Evolutionary conservation across 2,797 vertebrate species (phyloP).

Genomic region (Microchirus variegatus): DNA sequence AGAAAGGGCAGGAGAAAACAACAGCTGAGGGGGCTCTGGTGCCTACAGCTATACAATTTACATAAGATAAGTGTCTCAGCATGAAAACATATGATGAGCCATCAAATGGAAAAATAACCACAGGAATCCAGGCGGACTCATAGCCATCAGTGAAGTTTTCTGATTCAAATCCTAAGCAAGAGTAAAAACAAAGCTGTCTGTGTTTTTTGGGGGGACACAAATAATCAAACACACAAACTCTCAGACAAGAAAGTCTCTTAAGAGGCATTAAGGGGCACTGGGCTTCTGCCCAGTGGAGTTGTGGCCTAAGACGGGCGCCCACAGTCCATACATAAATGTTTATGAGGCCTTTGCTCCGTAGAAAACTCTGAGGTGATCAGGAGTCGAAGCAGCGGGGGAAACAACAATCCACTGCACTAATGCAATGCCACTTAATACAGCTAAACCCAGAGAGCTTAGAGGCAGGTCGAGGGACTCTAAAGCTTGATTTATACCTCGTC

Average conservation of each 20-base stretch:
- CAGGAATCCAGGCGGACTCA: constrained; percentile 49
- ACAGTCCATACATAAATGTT: constrained; percentile 79
- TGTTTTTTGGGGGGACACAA: constrained; percentile 5
- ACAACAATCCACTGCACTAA: constrained; percentile 72
- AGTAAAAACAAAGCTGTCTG: constrained; percentile 18
- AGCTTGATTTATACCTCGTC: constrained; percentile 41
- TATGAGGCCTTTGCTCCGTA: constrained; percentile 79
- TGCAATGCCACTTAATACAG: constrained; percentile 77
- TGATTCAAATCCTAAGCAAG: constrained; percentile 45
- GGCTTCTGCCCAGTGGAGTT: constrained; percentile 65
- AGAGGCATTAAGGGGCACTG: constrained; percentile 78
- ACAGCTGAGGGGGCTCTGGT: constrained; percentile 61
- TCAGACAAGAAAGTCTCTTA: constrained; percentile 67
- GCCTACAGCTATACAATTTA: constrained; percentile 63
- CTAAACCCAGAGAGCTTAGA: constrained; percentile 57
- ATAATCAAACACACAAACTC: constrained; percentile 4
- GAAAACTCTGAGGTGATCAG: constrained; percentile 80
- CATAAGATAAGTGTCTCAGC: constrained; percentile 74
- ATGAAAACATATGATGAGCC: constrained; percentile 74
- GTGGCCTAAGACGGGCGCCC: constrained; percentile 69
- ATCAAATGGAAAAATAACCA: constrained; percentile 75
- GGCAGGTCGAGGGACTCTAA: constrained; percentile 59
- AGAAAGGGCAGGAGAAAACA: constrained; percentile 66
- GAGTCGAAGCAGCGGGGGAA: constrained; percentile 67
- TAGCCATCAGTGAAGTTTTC: constrained; percentile 25